These are phyloP conservation scores for Drosophila ercepeae DNA, from an alignment of 1,140 invertebrate species.

Conservation along the genomic window DNA sequence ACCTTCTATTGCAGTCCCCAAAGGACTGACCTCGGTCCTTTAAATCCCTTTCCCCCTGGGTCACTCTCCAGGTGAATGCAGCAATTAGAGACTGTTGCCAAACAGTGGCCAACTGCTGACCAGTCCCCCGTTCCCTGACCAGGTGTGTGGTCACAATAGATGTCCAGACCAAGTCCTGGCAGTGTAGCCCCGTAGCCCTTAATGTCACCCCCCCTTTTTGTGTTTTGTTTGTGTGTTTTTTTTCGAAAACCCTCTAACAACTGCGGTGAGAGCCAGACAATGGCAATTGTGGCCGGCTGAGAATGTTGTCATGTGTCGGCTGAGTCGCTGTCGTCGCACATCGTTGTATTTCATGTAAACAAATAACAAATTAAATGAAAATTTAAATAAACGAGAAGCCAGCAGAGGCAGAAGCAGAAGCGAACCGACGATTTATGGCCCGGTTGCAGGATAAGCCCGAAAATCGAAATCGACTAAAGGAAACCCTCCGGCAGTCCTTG, in stretches of 20 bases:
- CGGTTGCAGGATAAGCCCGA: slow-evolving; percentile 69
- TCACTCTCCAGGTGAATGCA: slow-evolving; percentile 29
- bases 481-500: slow-evolving; percentile 50
- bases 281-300: slow-evolving; percentile 79
- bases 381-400: slow-evolving; percentile 73
- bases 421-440: slow-evolving; percentile 71
- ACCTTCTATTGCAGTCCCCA: neutral
- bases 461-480: slow-evolving; percentile 34
- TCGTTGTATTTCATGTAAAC: slow-evolving; percentile 79
- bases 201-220: slow-evolving; percentile 1
- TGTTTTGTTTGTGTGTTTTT: neutral
- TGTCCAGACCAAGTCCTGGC: slow-evolving; percentile 21
- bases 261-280: slow-evolving; percentile 58
- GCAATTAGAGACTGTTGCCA: slow-evolving; percentile 75
- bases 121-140: slow-evolving; percentile 17
- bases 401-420: slow-evolving; percentile 7
- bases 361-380: slow-evolving; percentile 83
- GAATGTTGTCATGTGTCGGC: slow-evolving; percentile 81
- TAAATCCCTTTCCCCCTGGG: neutral
- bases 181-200: slow-evolving; percentile 5
- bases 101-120: slow-evolving; percentile 58
- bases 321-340: slow-evolving; percentile 66
- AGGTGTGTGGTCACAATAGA: slow-evolving; percentile 67
- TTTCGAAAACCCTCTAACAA: slow-evolving; percentile 1
- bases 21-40: neutral